A percentile compares a stretch with the other conserved stretches of the same genome.
Evolutionary conservation across 2,888 invertebrate species (phyloP).

Genomic region (Tanaodytes sp.): DNA sequence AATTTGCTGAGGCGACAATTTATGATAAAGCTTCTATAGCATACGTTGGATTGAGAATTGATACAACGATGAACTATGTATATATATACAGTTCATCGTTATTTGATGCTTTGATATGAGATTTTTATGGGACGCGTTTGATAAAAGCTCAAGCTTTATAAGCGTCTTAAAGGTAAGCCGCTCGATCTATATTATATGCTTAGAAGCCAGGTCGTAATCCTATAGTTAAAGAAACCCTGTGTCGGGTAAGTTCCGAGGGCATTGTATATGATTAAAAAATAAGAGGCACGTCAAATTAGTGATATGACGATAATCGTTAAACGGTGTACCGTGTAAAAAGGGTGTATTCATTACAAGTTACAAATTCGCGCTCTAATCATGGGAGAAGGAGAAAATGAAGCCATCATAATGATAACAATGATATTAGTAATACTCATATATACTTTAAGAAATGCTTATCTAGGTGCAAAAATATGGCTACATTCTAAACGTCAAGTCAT

Average conservation of each 20-base stretch:
- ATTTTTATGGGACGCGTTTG: constrained; percentile 46
- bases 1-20: no score
- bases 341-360: no score
- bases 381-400: no score
- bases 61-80: neutral
- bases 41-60: no score
- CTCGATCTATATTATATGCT: constrained; percentile 66
- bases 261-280: constrained; percentile 34
- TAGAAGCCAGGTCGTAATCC: constrained; percentile 68
- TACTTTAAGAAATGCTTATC: no score
- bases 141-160: constrained; percentile 53
- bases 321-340: no score
- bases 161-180: constrained; percentile 60
- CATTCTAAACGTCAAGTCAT: no score
- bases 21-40: no score
- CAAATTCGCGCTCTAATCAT: no score
- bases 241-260: constrained; percentile 51
- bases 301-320: constrained; percentile 22
- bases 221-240: constrained; percentile 66
- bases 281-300: constrained; percentile 8
- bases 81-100: constrained; percentile 4
- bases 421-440: no score
- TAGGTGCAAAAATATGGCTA: no score
- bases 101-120: constrained; percentile 33
- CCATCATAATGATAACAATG: no score